These are phyloP conservation scores for Mirza zaza DNA, from an alignment of 2,113 vertebrate species.

Conservation along the genomic window DNA sequence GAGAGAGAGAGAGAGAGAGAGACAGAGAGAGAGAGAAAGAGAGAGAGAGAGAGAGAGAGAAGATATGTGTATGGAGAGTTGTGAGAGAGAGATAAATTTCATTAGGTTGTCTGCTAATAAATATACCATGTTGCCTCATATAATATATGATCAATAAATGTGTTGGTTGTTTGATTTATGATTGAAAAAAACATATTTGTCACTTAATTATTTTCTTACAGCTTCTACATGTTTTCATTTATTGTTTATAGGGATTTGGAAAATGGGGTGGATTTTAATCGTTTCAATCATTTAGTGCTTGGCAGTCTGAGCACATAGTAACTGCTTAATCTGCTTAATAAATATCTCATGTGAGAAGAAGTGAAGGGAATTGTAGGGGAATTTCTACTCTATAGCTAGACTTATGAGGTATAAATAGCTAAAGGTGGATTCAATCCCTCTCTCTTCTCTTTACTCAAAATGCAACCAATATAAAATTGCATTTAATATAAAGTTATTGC, in stretches of 20 bases:
- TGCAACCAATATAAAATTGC: conserved; percentile 2
- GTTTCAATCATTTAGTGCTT: conserved; percentile 31
- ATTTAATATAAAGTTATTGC: conserved; percentile 16
- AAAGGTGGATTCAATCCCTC: not conserved
- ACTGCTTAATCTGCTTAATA: conserved; percentile 41
- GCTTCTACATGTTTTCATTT: conserved; percentile 39
- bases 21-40: not conserved
- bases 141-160: not conserved
- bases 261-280: conserved; percentile 56
- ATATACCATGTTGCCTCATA: not conserved
- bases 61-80: not conserved
- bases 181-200: not conserved
- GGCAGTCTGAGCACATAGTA: not conserved
- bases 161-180: not conserved
- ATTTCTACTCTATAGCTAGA: not conserved
- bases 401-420: not conserved
- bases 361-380: not conserved
- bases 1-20: not conserved
- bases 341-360: not conserved
- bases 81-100: not conserved
- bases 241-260: conserved; percentile 36
- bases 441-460: not conserved
- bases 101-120: not conserved
- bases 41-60: not conserved
- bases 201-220: not conserved